Evolutionary conservation across 2,888 invertebrate genomes (phyloP).

Genomic region (Willowsia nigromaculata): DNA sequence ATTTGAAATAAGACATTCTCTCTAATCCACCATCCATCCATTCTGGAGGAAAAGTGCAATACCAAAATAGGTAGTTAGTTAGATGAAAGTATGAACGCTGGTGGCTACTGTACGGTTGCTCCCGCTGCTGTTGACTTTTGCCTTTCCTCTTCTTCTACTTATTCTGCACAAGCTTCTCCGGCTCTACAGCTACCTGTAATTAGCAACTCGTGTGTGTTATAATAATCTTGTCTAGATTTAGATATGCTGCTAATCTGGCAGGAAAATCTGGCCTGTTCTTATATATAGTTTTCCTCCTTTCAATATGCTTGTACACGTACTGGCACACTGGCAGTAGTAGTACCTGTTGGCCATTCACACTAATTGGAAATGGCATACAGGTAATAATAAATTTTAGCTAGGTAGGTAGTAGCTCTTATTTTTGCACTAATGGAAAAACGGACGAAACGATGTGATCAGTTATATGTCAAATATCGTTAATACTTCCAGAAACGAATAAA

Average conservation of each 20-base stretch:
- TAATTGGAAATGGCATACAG: conserved; percentile 41
- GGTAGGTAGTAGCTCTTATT: conserved; percentile 23
- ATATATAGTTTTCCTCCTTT: conserved; percentile 23
- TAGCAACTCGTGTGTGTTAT: conserved; percentile 60
- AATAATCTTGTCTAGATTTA: conserved; percentile 62
- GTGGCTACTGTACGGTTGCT: conserved; percentile 10
- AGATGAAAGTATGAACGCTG: neutral
- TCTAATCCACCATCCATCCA: conserved; percentile 35
- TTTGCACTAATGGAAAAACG: conserved; percentile 2
- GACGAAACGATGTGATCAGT: neutral
- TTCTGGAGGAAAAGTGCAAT: conserved; percentile 30
- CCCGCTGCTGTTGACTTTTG: neutral
- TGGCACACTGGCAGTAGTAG: neutral
- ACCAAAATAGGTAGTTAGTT: conserved; percentile 19
- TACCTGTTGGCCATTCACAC: conserved; percentile 56
- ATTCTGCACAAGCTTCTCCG: neutral
- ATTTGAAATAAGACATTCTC: conserved; percentile 48
- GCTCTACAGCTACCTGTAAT: conserved; percentile 49
- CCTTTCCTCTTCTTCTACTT: neutral
- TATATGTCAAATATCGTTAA: conserved; percentile 1
- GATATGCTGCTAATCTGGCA: conserved; percentile 51
- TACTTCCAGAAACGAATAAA: conserved; percentile 1
- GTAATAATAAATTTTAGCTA: conserved; percentile 13
- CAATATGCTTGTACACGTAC: conserved; percentile 15
- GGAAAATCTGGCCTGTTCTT: conserved; percentile 54